Evolutionary conservation across 2,888 invertebrate genomes (phyloP), one percentile per base, ranked within the genome.

Genomic region (Choreutis nemorana): DNA sequence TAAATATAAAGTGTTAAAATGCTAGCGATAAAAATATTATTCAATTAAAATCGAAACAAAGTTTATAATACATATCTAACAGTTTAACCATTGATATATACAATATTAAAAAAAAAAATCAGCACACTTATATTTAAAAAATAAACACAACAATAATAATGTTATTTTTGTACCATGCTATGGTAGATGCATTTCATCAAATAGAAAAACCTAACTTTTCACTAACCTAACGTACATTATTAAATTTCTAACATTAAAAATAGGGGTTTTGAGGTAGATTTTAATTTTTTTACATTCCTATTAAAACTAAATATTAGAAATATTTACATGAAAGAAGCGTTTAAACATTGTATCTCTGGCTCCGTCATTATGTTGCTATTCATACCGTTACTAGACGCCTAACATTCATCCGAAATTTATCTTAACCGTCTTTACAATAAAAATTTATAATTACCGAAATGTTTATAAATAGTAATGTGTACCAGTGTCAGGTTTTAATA

Each of bases 241-340:
- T 68, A 63, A 54, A 61, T 52, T 65, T 62, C 70, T 77, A 73
- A 52, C 58, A 62, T 51, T 67, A 71, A 66, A 56, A 63, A 70
- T 73, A 75, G 72, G 70, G 55, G 55, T 64, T 30, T 70, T 78
- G 78, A 78, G 78, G 78, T 78, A 78, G 78, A 77, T 78, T 65
- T 66, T 33, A 71, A 63, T 71, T n/a, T 77, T 75, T 77, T 77
- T 75, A 78, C 67, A 77, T 62, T 71, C 75, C 78, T 78, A 78
- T 73, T 78, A 77, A 63, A 78, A 59, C 52, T 14, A 55, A 59
- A 57, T 57, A 72, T 71, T 71, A 72, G 60, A 71, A 72, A 59
- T 73, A 77, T 71, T 70, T 77, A 78, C 70, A 72, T 55, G 48
- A 58, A 64, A 53, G 55, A 66, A 72, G 64, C 64, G 63, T 67